phyloP scores from a whole-genome alignment of 2,113 vertebrate genomes.

The Perca schrenkii region DNA sequence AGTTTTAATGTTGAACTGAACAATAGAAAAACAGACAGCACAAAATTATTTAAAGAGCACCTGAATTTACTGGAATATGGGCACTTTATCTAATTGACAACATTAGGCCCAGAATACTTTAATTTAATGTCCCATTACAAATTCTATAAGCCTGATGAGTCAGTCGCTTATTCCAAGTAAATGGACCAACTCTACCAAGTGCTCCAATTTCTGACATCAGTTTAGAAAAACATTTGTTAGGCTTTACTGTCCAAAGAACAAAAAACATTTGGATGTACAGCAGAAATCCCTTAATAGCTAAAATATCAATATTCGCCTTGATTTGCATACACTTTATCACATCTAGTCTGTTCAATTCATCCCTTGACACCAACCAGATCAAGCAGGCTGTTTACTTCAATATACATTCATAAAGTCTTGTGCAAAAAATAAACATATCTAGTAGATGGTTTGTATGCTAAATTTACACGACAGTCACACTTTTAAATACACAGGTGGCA shows the following conservation, averaged over 20 bases:
- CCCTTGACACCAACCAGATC: not conserved
- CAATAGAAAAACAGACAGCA: not conserved
- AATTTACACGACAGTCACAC: not conserved
- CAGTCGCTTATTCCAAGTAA: conserved; percentile 8
- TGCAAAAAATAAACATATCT: not conserved
- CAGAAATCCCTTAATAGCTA: not conserved
- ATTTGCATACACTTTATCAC: conserved; percentile 15
- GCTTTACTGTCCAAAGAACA: not conserved
- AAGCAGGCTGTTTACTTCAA: conserved; percentile 2
- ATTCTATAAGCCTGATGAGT: not conserved
- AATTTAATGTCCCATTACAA: conserved; percentile 2
- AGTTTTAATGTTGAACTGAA: not conserved
- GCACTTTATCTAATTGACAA: not conserved
- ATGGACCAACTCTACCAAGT: conserved; percentile 9
- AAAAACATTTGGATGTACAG: not conserved
- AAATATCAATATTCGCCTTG: conserved; percentile 22
- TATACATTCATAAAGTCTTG: not conserved
- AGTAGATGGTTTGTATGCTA: not conserved
- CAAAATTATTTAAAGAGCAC: conserved; percentile 13
- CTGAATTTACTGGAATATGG: conserved; percentile 19
- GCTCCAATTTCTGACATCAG: not conserved
- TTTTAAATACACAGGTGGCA: not conserved
- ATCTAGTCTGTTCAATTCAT: conserved; percentile 11
- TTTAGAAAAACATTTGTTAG: not conserved
- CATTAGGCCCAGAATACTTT: not conserved